Evolutionary conservation across 2,888 invertebrate species (phyloP), one percentile per base, ranked within the genome.

Genomic region (Lepidocyrtinus sp.): DNA sequence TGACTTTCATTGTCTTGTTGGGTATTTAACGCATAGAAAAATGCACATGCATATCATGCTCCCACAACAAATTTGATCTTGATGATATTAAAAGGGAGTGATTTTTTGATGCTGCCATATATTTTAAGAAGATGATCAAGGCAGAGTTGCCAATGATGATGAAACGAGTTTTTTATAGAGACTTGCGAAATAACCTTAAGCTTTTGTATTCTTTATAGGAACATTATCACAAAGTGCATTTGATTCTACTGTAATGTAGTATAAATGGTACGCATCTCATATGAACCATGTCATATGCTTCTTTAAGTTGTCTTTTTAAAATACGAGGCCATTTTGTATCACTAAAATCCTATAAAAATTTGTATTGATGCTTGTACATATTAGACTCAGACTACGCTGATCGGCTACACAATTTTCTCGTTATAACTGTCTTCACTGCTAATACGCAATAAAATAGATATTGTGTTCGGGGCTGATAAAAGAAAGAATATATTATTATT

Each of bases 151-250:
- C 55, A 24, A 69, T 62, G 59, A 50, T 46, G 78, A 78, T 78
- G 78, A 78, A 78, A 78, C 78, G 68, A 78, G 78, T 78, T 78
- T 55, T 73, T 55, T 77, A 59, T 67, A 68, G 62, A 46, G 63
- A 68, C 50, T 78, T 78, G 78, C 68, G 73, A 78, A 78, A 73
- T 72, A 46, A 50, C 27, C 46, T 27, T 70, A 69, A 12, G 7
- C 55, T 55, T 15, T 55, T 55, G 55, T 55, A 17, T 17, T 55
- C 55, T 17, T 55, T 55, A n/a, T 9, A 36, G 12, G 17, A 55
- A 55, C 17, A 36, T 7, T 7, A 55, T 55, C 55, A 55, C 55
- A 17, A 55, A n/a, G 55, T 55, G 55, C 55, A 55, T 55, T 55
- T 55, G 55, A 55, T 2, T 55, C 55, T 9, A 55, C n/a, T n/a